phyloP scores from a whole-genome alignment of 2,113 vertebrate genomes.

The Nesospiza acunhae region DNA sequence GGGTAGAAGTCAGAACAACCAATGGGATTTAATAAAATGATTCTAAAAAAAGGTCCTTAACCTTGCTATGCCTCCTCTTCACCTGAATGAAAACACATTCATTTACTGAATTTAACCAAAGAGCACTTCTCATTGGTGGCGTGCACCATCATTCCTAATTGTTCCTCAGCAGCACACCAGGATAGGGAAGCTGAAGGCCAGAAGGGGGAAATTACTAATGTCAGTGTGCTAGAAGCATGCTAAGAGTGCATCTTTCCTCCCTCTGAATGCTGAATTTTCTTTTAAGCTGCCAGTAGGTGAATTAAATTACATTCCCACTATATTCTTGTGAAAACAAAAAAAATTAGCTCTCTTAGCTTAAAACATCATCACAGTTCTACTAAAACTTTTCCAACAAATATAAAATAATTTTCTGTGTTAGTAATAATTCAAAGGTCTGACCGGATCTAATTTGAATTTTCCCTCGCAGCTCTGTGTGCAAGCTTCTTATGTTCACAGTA shows the following conservation, averaged over 20 bases:
- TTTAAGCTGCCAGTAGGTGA: constrained; percentile 26
- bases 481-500: neutral
- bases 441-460: constrained; percentile 7
- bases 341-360: constrained; percentile 24
- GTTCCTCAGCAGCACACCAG: neutral
- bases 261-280: constrained; percentile 17
- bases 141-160: neutral
- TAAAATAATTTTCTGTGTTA: neutral
- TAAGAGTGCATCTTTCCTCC: neutral
- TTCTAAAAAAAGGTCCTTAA: neutral
- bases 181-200: neutral
- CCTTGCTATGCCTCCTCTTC: neutral
- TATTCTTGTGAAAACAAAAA: constrained; percentile 11
- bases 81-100: neutral
- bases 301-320: constrained; percentile 37
- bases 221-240: neutral
- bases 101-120: neutral
- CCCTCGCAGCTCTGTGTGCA: neutral
- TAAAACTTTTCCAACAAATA: constrained; percentile 29
- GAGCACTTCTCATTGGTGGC: neutral
- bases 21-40: constrained; percentile 3
- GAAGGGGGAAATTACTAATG: neutral
- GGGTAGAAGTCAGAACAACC: neutral
- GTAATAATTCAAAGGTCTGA: neutral
- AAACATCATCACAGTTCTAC: constrained; percentile 46